Percentiles rank a stretch among this genome's conserved stretches.
phyloP scores from a whole-genome alignment of 2,888 invertebrate species.

The Danaus chrysippus region DNA sequence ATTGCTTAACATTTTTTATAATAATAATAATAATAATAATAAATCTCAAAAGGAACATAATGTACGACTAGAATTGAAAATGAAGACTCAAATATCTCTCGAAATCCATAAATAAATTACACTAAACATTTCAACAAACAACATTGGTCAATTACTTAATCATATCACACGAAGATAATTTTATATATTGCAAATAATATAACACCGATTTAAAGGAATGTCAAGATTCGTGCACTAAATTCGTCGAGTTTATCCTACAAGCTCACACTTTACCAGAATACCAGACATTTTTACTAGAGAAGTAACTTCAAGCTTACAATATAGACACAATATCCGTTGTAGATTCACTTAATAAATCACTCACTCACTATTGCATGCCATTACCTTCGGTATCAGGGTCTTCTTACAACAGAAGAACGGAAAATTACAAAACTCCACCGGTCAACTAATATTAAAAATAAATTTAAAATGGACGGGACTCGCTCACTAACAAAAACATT shows the following conservation, averaged over 20 bases:
- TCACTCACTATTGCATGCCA: slow-evolving; percentile 45
- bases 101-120: slow-evolving; percentile 2
- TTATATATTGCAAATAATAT: slow-evolving; percentile 10
- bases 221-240: slow-evolving; percentile 31
- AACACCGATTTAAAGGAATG: slow-evolving; percentile 32
- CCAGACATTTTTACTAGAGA: slow-evolving; percentile 52
- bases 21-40: slow-evolving; percentile 21
- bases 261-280: slow-evolving; percentile 64
- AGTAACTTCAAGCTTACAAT: slow-evolving; percentile 39
- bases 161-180: slow-evolving; percentile 6
- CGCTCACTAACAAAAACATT: slow-evolving; percentile 57
- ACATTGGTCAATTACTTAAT: slow-evolving; percentile 25
- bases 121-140: slow-evolving; percentile 23
- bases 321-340: slow-evolving; percentile 34
- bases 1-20: slow-evolving; percentile 65
- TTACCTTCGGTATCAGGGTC: slow-evolving; percentile 33
- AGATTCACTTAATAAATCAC: slow-evolving; percentile 32
- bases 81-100: slow-evolving; percentile 40
- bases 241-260: slow-evolving; percentile 55
- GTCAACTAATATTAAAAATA: slow-evolving; percentile 35
- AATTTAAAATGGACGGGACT: slow-evolving; percentile 70
- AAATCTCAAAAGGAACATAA: neutral
- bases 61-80: slow-evolving; percentile 39
- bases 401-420: slow-evolving; percentile 58
- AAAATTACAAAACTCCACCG: slow-evolving; percentile 32